These are phyloP conservation scores for Odontophorus gujanensis DNA, from an alignment of 2,113 vertebrate genomes.

Conservation along the genomic window DNA sequence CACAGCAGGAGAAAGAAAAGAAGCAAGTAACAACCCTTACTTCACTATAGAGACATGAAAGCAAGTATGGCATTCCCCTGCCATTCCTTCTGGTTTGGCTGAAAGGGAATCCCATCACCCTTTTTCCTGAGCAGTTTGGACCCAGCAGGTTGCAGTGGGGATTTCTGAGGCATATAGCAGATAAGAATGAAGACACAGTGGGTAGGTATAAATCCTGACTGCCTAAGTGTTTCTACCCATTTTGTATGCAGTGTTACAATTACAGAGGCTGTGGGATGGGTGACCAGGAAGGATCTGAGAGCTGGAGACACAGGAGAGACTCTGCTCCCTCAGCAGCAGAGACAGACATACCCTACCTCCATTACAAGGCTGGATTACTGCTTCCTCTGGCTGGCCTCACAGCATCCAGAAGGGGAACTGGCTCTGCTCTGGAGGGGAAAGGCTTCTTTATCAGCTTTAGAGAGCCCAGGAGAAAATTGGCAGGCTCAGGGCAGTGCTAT, in stretches of 20 bases:
- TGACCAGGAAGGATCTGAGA: not conserved
- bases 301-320: not conserved
- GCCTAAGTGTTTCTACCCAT: not conserved
- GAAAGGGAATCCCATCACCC: not conserved
- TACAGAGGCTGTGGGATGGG: not conserved
- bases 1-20: slow-evolving; percentile 1
- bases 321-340: not conserved
- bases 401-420: not conserved
- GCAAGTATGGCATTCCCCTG: not conserved
- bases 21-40: not conserved
- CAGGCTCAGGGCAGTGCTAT: not conserved
- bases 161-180: not conserved
- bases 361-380: not conserved
- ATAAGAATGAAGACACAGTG: not conserved
- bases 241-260: not conserved
- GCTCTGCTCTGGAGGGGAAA: not conserved
- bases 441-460: not conserved
- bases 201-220: not conserved
- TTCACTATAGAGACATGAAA: not conserved
- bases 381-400: not conserved
- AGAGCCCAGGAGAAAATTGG: not conserved
- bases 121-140: not conserved
- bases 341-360: not conserved
- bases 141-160: not conserved
- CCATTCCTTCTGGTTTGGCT: not conserved